Percentiles rank a stretch among this genome's conserved stretches.
Evolutionary conservation across 2,888 invertebrate species (phyloP).

Genomic region (Hylaea fasciaria): DNA sequence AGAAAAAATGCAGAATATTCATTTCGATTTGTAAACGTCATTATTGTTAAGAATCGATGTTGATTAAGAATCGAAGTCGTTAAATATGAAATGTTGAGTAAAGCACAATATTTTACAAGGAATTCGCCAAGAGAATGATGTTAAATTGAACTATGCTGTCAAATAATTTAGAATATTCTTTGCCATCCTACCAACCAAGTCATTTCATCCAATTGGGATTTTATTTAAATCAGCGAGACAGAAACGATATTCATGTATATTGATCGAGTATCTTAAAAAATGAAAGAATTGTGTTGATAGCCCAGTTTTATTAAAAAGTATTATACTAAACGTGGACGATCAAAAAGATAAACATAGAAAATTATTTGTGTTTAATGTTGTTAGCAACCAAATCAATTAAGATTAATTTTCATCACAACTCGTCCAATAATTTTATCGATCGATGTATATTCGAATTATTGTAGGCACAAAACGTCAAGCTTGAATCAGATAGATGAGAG

Average conservation of each 20-base stretch:
- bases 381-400: too few relatives aligned
- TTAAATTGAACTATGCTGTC: constrained; percentile 44
- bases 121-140: constrained; percentile 38
- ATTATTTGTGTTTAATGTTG: too few relatives aligned
- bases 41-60: constrained; percentile 12
- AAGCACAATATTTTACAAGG: constrained; percentile 24
- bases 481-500: too few relatives aligned
- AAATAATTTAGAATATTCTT: constrained; percentile 53
- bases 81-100: constrained; percentile 27
- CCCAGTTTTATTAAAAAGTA: constrained; percentile 7
- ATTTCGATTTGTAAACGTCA: constrained; percentile 15
- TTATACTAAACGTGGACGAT: not conserved
- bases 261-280: constrained; percentile 37
- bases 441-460: too few relatives aligned
- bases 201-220: constrained; percentile 52
- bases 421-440: too few relatives aligned
- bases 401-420: too few relatives aligned
- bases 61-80: constrained; percentile 26
- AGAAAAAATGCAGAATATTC: constrained; percentile 5
- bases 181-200: constrained; percentile 41
- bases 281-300: constrained; percentile 44
- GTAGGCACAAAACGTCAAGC: too few relatives aligned
- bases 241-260: constrained; percentile 43
- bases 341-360: too few relatives aligned
- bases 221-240: constrained; percentile 57